Conservation (phyloP, 2,888 invertebrate species). For the Ennomos fuscantarius region DNA sequence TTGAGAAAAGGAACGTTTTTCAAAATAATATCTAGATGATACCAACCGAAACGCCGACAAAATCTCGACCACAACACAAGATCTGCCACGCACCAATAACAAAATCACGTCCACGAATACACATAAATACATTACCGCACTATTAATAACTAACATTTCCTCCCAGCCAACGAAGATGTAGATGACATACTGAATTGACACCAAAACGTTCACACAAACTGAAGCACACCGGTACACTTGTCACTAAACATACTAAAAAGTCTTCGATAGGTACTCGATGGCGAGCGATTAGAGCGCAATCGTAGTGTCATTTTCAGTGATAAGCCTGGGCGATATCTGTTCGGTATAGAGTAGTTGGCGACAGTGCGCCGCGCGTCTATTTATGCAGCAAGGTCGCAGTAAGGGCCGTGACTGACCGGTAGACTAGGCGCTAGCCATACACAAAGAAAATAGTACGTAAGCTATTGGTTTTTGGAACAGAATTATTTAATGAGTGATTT, state of each 20-base stretch:
- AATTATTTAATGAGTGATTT: too few species aligned
- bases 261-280: slow-evolving; percentile 62
- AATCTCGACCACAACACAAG: slow-evolving; percentile 35
- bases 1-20: too few species aligned
- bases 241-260: slow-evolving; percentile 63
- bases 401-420: slow-evolving; percentile 62
- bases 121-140: slow-evolving; percentile 35
- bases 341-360: slow-evolving; percentile 68
- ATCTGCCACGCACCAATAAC: slow-evolving; percentile 38
- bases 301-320: slow-evolving; percentile 81
- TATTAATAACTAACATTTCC: slow-evolving; percentile 76
- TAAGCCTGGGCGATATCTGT: slow-evolving; percentile 68
- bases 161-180: slow-evolving; percentile 67
- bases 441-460: not conserved
- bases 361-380: slow-evolving; percentile 66
- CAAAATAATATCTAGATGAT: not conserved
- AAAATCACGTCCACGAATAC: slow-evolving; percentile 30
- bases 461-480: too few species aligned
- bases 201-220: slow-evolving; percentile 63
- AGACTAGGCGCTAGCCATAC: slow-evolving; percentile 11
- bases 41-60: slow-evolving; percentile 20
- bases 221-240: slow-evolving; percentile 48
- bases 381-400: slow-evolving; percentile 73
- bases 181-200: slow-evolving; percentile 77
- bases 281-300: slow-evolving; percentile 71